phyloP scores from a whole-genome alignment of 2,888 invertebrate genomes.

The Athalia circularis region DNA sequence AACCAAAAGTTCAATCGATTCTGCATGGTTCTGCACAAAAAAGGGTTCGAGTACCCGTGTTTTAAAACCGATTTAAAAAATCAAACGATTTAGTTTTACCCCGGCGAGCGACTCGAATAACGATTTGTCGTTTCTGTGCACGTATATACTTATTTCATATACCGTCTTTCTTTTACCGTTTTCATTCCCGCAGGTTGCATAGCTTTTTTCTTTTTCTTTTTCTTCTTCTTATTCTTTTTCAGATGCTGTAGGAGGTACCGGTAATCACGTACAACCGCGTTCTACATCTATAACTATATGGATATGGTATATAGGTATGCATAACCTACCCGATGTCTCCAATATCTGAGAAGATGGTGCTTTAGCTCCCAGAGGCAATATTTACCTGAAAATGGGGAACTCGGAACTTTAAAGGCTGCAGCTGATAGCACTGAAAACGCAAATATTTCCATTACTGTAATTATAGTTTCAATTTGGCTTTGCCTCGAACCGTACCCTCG shows the following conservation, averaged over 20 bases:
- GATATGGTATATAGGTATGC: too few species aligned
- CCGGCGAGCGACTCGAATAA: background rate
- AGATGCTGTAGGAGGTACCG: slow-evolving; percentile 13
- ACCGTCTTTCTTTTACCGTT: slow-evolving; percentile 16
- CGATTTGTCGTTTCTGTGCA: slow-evolving; percentile 23
- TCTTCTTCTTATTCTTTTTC: background rate
- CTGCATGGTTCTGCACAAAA: too few species aligned
- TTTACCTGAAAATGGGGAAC: slow-evolving; percentile 33
- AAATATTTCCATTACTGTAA: slow-evolving; percentile 43
- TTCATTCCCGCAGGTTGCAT: background rate
- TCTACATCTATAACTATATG: background rate
- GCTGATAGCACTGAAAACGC: slow-evolving; percentile 19
- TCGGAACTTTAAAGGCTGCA: background rate
- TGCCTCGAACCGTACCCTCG: slow-evolving; percentile 11
- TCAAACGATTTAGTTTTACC: slow-evolving; percentile 21
- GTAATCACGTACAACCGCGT: slow-evolving; percentile 38
- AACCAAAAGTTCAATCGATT: too few species aligned
- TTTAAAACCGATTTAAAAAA: background rate
- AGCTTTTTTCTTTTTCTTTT: too few species aligned
- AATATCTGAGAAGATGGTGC: background rate
- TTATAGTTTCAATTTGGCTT: slow-evolving; percentile 39
- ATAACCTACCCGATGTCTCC: background rate
- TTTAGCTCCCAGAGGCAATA: slow-evolving; percentile 17
- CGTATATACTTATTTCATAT: slow-evolving; percentile 28
- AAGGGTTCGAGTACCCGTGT: too few species aligned